Base-by-base conservation (phyloP, 1,140 invertebrate genomes). In the Drosophila eugracilis region DNA sequence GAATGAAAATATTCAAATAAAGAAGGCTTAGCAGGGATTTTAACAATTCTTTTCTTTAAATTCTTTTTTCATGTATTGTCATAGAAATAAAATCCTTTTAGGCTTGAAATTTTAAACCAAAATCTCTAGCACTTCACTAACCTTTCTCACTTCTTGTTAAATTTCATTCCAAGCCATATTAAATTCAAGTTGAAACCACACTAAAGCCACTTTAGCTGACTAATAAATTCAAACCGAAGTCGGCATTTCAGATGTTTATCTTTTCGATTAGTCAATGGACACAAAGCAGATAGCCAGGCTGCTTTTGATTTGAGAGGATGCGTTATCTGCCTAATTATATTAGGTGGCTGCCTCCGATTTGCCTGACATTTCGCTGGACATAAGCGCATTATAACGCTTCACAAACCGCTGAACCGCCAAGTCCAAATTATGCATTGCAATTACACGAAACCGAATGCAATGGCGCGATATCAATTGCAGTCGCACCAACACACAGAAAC, bases 321-420 rank as follows among this genome's bases (percentile, higher is more conserved):
- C 73, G 45, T 49, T 80, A 81, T 86, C 73, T 77, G 81, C 37
- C 55, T 85, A 85, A 85, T 85, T 86, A 79, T 81, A 81, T 85
- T 86, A 85, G 81, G 48, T 53, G 70, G 36, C 74, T 80, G 70
- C 53, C 53, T 75, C 52, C 52, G 49, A 54, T 55, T 58, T 34
- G 39, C 55, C 58, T 47, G 55, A 24, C 42, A 78, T 67, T 41
- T 42, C 53, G 32, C n/a, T n/a, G 53, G 45, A 62, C 59, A 74
- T 85, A 85, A 85, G 77, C 81, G 77, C 81, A 85, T 85, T 85
- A 86, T 86, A 75, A 75, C 77, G 81, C 77, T 75, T 81, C 83
- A 86, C 79, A 74, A 75, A 53, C 36, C 66, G 45, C 55, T 30
- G 34, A 59, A 45, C 77, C 72, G 42, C 62, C 62, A 70, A 74